A percentile compares a stretch with the other conserved stretches of the same genome.
phyloP scores from a whole-genome alignment of 2,888 invertebrate species.

The Diabrotica balteata region DNA sequence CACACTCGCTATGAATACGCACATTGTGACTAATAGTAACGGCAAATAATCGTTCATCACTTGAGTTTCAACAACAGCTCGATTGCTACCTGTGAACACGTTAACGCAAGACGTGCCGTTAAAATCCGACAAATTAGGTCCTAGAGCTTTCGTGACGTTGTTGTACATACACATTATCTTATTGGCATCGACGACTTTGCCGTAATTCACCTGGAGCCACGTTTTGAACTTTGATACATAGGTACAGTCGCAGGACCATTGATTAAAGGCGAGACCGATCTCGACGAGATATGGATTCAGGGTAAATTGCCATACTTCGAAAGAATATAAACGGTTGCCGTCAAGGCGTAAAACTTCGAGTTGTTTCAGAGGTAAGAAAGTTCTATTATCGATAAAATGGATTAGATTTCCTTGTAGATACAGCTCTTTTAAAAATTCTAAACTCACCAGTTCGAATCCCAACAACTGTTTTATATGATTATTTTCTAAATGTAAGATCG shows the following conservation, averaged over 20 bases:
- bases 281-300: slow-evolving; percentile 87
- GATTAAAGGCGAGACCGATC: slow-evolving; percentile 82
- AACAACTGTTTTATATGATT: slow-evolving; percentile 81
- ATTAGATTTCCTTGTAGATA: slow-evolving; percentile 88
- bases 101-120: slow-evolving; percentile 78
- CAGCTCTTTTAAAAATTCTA: slow-evolving; percentile 84
- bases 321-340: slow-evolving; percentile 81
- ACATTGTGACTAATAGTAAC: slow-evolving; percentile 77
- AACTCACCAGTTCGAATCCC: slow-evolving; percentile 82
- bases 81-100: slow-evolving; percentile 74
- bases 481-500: slow-evolving; percentile 85
- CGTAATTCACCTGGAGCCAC: slow-evolving; percentile 80
- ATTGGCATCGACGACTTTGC: slow-evolving; percentile 81
- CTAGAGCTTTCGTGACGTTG: slow-evolving; percentile 74
- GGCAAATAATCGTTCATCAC: slow-evolving; percentile 85
- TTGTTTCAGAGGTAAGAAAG: slow-evolving; percentile 80
- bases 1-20: slow-evolving; percentile 78
- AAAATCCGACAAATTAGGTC: slow-evolving; percentile 76
- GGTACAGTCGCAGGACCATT: slow-evolving; percentile 91
- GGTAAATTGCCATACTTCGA: slow-evolving; percentile 86
- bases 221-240: slow-evolving; percentile 80
- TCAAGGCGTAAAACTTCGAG: slow-evolving; percentile 86
- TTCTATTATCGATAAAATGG: slow-evolving; percentile 82
- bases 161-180: slow-evolving; percentile 79
- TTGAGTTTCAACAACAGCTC: slow-evolving; percentile 75